Percentiles rank a stretch among this genome's conserved stretches.
phyloP scores from a whole-genome alignment of 2,797 vertebrate species.

The Siniperca scherzeri region DNA sequence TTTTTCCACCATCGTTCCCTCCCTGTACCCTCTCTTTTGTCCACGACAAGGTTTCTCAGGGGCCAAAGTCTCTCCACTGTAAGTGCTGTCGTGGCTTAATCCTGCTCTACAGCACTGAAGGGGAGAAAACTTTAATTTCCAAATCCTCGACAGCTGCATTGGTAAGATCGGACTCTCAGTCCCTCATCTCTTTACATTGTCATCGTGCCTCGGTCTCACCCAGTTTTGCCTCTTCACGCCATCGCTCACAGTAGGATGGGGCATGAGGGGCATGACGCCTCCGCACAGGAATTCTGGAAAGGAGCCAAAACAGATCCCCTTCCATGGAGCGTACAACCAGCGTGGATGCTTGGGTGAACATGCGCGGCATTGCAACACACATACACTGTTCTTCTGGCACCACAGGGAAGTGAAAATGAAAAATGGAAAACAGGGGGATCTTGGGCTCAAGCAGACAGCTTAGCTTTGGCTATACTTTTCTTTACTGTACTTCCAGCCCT shows the following conservation, averaged over 20 bases:
- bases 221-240: conserved; percentile 41
- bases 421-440: conserved; percentile 31
- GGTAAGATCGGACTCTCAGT: conserved; percentile 23
- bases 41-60: conserved; percentile 41
- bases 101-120: conserved; percentile 31
- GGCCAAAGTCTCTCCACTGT: conserved; percentile 39
- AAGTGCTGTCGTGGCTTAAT: conserved; percentile 48
- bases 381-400: conserved; percentile 5
- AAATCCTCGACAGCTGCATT: conserved; percentile 75
- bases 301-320: conserved; percentile 57
- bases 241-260: conserved; percentile 23
- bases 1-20: conserved; percentile 33
- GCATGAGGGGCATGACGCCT: conserved; percentile 48
- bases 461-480: conserved; percentile 18
- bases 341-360: conserved; percentile 23
- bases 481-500: background rate
- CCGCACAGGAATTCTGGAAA: conserved; percentile 58
- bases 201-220: conserved; percentile 43
- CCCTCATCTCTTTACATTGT: conserved; percentile 40
- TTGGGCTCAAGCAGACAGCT: conserved; percentile 3
- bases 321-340: conserved; percentile 37
- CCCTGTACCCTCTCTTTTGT: conserved; percentile 16
- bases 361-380: background rate
- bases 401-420: conserved; percentile 20
- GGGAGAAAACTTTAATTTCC: conserved; percentile 49